phyloP scores from a whole-genome alignment of 2,888 invertebrate genomes.

The Apotomis turbidana region DNA sequence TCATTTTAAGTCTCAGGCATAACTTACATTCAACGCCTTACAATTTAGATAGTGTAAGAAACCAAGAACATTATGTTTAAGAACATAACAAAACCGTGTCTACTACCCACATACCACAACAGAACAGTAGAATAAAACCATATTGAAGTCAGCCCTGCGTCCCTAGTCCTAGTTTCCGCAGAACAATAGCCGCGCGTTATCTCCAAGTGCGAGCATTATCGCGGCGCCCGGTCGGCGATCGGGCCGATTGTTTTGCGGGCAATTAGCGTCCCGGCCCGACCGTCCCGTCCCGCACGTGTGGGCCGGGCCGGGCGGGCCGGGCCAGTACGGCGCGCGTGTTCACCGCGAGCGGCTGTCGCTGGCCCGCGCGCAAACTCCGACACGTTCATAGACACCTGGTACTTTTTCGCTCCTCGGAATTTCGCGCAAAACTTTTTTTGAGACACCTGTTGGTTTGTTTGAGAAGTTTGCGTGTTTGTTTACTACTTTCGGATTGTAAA shows the following conservation, averaged over 20 bases:
- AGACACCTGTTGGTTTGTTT: constrained; percentile 27
- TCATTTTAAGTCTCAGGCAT: no score
- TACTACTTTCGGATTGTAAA: not conserved
- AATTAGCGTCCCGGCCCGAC: constrained; percentile 67
- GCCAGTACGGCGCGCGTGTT: constrained; percentile 54
- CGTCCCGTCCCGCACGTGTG: constrained; percentile 57
- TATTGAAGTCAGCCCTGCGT: not conserved
- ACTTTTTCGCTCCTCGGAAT: constrained; percentile 36
- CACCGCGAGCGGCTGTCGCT: constrained; percentile 53
- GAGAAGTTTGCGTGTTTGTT: constrained; percentile 20
- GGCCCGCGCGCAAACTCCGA: constrained; percentile 46
- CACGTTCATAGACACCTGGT: constrained; percentile 42
- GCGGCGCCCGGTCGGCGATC: constrained; percentile 58
- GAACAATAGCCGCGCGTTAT: constrained; percentile 58
- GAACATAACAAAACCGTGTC: no score
- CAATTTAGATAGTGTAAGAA: no score
- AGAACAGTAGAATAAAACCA: not conserved
- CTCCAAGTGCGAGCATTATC: constrained; percentile 62
- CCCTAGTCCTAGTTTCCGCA: constrained; percentile 44
- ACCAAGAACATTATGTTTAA: no score
- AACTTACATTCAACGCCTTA: no score
- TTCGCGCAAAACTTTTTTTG: constrained; percentile 20
- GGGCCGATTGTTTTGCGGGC: constrained; percentile 81
- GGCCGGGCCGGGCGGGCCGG: constrained; percentile 50
- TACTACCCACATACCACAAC: no score